Conservation (phyloP, 2,888 invertebrate genomes). For the Fabriciana adippe region DNA sequence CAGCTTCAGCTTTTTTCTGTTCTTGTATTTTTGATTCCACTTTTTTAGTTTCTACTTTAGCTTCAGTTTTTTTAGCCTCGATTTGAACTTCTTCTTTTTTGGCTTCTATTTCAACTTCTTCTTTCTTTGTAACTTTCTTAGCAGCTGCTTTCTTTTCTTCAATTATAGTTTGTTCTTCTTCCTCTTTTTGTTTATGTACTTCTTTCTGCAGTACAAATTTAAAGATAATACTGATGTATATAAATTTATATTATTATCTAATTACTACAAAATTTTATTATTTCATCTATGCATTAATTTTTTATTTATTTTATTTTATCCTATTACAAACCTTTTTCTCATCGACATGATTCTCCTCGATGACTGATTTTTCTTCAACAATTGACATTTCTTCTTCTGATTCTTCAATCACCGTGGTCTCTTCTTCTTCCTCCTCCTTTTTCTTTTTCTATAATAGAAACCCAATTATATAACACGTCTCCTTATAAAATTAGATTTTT, state of each 20-base stretch:
- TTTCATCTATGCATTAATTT: neutral
- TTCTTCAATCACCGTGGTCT: conserved; percentile 72
- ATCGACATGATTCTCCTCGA: conserved; percentile 78
- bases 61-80: conserved; percentile 57
- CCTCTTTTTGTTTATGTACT: conserved; percentile 38
- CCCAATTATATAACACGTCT: neutral
- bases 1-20: conserved; percentile 66
- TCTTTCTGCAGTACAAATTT: conserved; percentile 29
- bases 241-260: neutral
- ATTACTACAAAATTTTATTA: neutral
- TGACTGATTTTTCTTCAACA: conserved; percentile 75
- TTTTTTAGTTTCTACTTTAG: conserved; percentile 59
- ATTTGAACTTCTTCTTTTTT: conserved; percentile 56
- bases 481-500: neutral
- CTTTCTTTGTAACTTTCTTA: conserved; percentile 63
- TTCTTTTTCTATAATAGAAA: conserved; percentile 73
- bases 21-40: conserved; percentile 63
- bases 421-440: conserved; percentile 69
- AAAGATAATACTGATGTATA: neutral
- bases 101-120: conserved; percentile 58
- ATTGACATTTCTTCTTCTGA: conserved; percentile 79
- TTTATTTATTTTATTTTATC: neutral
- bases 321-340: conserved; percentile 61
- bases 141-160: conserved; percentile 58
- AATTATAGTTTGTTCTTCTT: conserved; percentile 35